Base-by-base conservation (phyloP, 2,888 invertebrate species). In the Cotesia congregata region DNA sequence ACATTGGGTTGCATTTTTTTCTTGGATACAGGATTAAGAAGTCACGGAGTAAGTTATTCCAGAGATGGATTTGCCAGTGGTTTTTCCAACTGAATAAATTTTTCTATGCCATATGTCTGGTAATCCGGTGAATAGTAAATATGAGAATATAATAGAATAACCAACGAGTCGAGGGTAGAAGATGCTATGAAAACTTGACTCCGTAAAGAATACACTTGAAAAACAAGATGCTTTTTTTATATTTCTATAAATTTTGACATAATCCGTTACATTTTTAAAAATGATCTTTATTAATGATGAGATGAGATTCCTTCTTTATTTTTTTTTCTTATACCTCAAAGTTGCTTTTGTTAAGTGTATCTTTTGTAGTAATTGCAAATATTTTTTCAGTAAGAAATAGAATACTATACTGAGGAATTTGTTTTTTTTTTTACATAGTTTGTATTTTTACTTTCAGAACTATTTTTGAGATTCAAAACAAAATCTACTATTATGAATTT, bases 61-160 rank as follows among this genome's bases (percentile, higher is more conserved):
- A 64, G 64, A 50, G 69, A n/a, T 60, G 80, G 83, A 81, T 80
- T 81, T 78, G 74, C 70, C 3, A 70, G 64, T 78, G 78, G 80
- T 80, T 81, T 78, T 78, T 80, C 76, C 74, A 75, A 78, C 80
- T 79, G 81, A 83, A 83, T 81, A 81, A 82, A 82, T 83, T 84
- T 79, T 50, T 12, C 50, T 50, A 1, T 30, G 30, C 78, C 68
- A 65, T 75, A 17, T 69, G 73, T 75, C 12, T 50, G 68, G 76
- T 83, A 84, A 83, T 83, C 83, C 81, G 82, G 81, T 80, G 82
- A 83, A 83, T 50, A 50, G 50, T 50, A 3, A 50, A 12, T 50
- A 12, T 50, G 50, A 50, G 50, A 12, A 50, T 12, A 50, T 50
- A 50, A 50, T 50, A 50, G 50, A 50, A 50, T 4, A 50, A 50